phyloP scores from a whole-genome alignment of 2,888 invertebrate species.

The Stictocephala bisonia region DNA sequence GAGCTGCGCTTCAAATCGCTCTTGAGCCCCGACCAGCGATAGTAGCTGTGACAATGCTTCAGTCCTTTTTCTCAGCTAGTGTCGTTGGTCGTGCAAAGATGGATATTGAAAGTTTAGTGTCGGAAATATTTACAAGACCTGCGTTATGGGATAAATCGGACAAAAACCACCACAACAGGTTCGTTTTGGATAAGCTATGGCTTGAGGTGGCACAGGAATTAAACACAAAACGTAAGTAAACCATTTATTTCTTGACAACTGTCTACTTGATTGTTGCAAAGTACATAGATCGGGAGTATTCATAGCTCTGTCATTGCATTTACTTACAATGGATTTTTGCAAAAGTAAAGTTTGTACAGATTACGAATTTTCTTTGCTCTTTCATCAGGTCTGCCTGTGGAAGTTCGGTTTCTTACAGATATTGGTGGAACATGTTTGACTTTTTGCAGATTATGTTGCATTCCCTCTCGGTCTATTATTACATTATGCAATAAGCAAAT shows the following conservation, averaged over 20 bases:
- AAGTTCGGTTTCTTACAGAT: conserved; percentile 19
- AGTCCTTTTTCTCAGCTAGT: conserved; percentile 13
- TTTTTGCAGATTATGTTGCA: background rate
- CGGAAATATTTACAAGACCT: conserved; percentile 15
- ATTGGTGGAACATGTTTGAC: conserved; percentile 12
- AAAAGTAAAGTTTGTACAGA: conserved; percentile 13
- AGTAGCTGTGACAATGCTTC: conserved; percentile 13
- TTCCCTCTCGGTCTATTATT: conserved; percentile 48
- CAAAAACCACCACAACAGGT: conserved; percentile 29
- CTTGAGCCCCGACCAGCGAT: conserved; percentile 2
- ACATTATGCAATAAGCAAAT: conserved; percentile 49
- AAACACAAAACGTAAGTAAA: conserved; percentile 14
- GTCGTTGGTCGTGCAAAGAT: conserved; percentile 14
- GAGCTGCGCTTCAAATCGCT: background rate
- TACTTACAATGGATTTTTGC: conserved; percentile 13
- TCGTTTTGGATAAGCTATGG: conserved; percentile 35
- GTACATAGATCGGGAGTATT: conserved; percentile 4
- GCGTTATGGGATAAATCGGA: conserved; percentile 27
- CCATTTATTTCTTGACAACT: conserved; percentile 11
- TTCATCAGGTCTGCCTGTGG: conserved; percentile 14
- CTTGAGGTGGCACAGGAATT: conserved; percentile 26
- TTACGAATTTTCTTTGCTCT: conserved; percentile 11
- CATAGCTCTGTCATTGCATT: conserved; percentile 1
- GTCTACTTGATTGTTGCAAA: background rate
- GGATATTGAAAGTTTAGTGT: conserved; percentile 28